Evolutionary conservation across 2,797 vertebrate species (phyloP).

Genomic region (Pangasius macronema): DNA sequence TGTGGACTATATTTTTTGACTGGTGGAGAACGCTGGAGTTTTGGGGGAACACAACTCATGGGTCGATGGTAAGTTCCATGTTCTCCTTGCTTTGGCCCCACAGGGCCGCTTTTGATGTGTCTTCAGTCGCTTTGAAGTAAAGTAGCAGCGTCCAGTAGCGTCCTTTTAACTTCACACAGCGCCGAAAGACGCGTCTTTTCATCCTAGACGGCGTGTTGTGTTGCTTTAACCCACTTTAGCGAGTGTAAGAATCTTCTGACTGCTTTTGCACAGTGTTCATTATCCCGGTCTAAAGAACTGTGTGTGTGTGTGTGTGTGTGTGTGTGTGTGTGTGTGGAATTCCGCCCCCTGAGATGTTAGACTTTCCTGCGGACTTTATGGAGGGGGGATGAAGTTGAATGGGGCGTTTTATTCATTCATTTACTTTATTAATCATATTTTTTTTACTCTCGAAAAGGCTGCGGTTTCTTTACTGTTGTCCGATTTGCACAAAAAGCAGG

Average conservation of each 20-base stretch:
- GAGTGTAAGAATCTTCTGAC: neutral
- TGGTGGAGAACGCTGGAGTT: conserved; percentile 64
- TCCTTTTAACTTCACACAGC: conserved; percentile 62
- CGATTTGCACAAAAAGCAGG: neutral
- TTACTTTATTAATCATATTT: neutral
- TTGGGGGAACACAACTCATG: conserved; percentile 68
- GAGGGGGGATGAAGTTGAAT: conserved; percentile 51
- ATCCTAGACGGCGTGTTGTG: neutral
- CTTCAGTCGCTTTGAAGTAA: conserved; percentile 66
- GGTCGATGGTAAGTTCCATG: conserved; percentile 84
- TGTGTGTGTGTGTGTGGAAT: conserved; percentile 53
- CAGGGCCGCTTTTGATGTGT: conserved; percentile 81
- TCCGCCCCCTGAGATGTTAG: conserved; percentile 59
- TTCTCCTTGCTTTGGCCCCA: conserved; percentile 71
- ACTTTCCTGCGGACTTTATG: conserved; percentile 5
- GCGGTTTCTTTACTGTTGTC: neutral
- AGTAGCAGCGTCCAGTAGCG: conserved; percentile 36
- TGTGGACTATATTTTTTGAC: conserved; percentile 69
- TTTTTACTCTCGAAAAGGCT: neutral
- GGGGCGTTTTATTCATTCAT: neutral
- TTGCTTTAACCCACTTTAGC: neutral
- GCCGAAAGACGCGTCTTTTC: conserved; percentile 19
- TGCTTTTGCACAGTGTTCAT: neutral
- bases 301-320: conserved; percentile 45
- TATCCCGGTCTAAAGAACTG: neutral